Conservation (phyloP, 2,888 invertebrate species). For the Drosophila birchii region DNA sequence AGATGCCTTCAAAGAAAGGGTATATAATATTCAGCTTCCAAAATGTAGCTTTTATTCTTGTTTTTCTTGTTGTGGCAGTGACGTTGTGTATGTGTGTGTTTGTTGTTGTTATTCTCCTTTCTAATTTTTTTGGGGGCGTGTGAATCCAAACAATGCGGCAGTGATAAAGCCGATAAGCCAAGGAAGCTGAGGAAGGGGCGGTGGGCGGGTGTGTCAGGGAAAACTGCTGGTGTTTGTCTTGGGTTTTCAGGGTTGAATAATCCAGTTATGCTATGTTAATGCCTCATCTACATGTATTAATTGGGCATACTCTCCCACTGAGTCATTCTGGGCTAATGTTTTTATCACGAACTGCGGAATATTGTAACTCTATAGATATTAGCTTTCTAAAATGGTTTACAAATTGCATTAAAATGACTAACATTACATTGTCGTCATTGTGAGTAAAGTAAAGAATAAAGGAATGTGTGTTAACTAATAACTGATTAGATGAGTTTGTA, state of each 20-base stretch:
- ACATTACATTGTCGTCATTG: background rate
- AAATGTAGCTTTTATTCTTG: background rate
- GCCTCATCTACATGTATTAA: slow-evolving; percentile 1
- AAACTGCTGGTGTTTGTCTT: slow-evolving; percentile 45
- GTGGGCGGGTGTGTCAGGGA: slow-evolving; percentile 17
- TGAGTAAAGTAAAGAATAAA: background rate
- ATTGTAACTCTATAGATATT: background rate
- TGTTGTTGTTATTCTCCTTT: slow-evolving; percentile 44
- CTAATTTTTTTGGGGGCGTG: slow-evolving; percentile 76
- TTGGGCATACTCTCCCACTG: slow-evolving; percentile 7
- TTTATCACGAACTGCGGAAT: background rate
- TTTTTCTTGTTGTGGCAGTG: slow-evolving; percentile 6
- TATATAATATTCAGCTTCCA: background rate
- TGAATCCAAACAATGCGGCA: slow-evolving; percentile 81
- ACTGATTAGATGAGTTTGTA: slow-evolving; percentile 3
- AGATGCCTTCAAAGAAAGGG: background rate
- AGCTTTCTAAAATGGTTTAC: background rate
- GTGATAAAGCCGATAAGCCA: slow-evolving; percentile 67
- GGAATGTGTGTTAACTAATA: background rate
- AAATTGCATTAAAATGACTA: slow-evolving; percentile 17
- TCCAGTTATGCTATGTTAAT: slow-evolving; percentile 3
- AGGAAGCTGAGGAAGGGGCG: slow-evolving; percentile 4
- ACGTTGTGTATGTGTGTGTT: slow-evolving; percentile 2
- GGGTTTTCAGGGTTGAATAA: slow-evolving; percentile 32
- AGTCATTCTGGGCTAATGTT: slow-evolving; percentile 6